A percentile compares a stretch with the other conserved stretches of the same genome.
phyloP scores from a whole-genome alignment of 2,113 vertebrate species.

The Myodes glareolus region DNA sequence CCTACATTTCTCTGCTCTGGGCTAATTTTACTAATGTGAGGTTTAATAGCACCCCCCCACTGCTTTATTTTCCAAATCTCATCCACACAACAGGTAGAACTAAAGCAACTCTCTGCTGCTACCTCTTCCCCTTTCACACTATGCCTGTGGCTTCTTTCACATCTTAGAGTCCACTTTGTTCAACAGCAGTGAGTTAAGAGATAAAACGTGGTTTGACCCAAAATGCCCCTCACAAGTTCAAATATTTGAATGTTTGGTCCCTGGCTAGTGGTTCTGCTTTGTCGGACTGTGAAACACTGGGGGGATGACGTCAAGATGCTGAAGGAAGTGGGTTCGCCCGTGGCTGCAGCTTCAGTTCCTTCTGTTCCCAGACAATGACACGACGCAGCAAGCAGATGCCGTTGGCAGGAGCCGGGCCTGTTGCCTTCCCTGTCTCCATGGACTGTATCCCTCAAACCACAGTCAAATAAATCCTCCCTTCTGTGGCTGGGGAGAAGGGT shows the following conservation, averaged over 20 bases:
- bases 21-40: constrained; percentile 20
- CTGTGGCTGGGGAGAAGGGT: not conserved
- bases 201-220: not conserved
- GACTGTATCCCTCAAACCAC: not conserved
- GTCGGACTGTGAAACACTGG: not conserved
- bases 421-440: not conserved
- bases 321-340: not conserved
- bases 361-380: not conserved
- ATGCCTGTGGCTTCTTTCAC: constrained; percentile 14
- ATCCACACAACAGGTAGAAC: not conserved
- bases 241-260: not conserved
- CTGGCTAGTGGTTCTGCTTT: not conserved
- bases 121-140: not conserved
- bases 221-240: not conserved
- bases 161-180: constrained; percentile 33
- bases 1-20: not conserved
- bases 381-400: not conserved
- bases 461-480: not conserved
- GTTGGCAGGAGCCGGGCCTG: not conserved
- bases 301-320: not conserved
- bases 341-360: not conserved
- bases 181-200: not conserved
- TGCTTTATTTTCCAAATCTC: not conserved
- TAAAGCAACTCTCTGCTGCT: not conserved
- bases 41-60: not conserved